Conservation (phyloP, 2,888 invertebrate genomes). For the Chalcosyrphus nemorum region DNA sequence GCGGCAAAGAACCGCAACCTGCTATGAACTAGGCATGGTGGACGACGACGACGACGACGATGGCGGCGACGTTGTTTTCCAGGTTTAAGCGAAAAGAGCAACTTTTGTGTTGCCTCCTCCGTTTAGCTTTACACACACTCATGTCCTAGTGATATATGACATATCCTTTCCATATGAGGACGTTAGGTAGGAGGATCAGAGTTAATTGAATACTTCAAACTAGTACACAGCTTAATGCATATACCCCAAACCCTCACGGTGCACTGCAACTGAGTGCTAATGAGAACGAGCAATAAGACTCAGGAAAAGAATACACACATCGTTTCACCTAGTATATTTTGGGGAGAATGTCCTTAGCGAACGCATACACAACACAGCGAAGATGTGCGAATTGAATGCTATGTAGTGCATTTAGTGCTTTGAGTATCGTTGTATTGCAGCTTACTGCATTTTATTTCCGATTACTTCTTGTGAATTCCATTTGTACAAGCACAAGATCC, state of each 20-base stretch:
- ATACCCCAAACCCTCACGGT: not conserved
- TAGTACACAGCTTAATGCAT: constrained; percentile 41
- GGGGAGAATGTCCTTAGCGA: constrained; percentile 4
- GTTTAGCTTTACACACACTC: too few relatives aligned
- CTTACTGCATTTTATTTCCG: constrained; percentile 62
- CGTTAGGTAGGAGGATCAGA: constrained; percentile 23
- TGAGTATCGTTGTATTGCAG: constrained; percentile 30
- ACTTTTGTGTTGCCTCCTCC: not conserved
- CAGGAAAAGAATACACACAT: not conserved
- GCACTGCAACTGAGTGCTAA: constrained; percentile 64
- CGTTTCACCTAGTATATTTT: not conserved
- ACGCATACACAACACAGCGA: constrained; percentile 22
- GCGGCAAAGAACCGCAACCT: not conserved
- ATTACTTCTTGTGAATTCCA: constrained; percentile 39
- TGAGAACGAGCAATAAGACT: constrained; percentile 50
- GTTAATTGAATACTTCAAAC: constrained; percentile 60
- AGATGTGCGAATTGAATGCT: constrained; percentile 56
- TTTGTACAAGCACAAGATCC: constrained; percentile 3
- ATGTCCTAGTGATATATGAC: too few relatives aligned
- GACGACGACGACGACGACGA: not conserved
- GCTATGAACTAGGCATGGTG: not conserved
- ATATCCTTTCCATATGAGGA: not conserved
- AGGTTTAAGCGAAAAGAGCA: not conserved
- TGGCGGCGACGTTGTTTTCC: not conserved
- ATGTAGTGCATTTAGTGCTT: constrained; percentile 42